These are phyloP conservation scores for Molorchus minor DNA, from an alignment of 2,888 invertebrate genomes.

Conservation along the genomic window DNA sequence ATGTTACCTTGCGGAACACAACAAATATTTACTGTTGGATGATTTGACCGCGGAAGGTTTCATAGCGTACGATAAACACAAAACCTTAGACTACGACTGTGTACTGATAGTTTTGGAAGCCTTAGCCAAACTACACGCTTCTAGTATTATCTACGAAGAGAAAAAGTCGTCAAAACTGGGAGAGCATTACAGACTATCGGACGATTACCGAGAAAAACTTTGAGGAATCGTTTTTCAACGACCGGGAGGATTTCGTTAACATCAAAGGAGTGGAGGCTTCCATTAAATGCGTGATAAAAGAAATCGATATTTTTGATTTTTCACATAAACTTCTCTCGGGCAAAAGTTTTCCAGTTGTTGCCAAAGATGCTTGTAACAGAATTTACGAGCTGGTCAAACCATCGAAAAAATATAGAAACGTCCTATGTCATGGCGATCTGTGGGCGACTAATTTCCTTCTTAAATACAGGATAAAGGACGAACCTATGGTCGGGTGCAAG, in stretches of 20 bases:
- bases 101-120: slow-evolving; percentile 50
- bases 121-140: slow-evolving; percentile 58
- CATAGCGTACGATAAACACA: slow-evolving; percentile 44
- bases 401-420: slow-evolving; percentile 63
- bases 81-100: slow-evolving; percentile 48
- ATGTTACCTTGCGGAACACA: slow-evolving; percentile 54
- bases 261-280: slow-evolving; percentile 46
- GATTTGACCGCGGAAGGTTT: slow-evolving; percentile 57
- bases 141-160: slow-evolving; percentile 56
- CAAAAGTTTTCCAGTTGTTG: slow-evolving; percentile 44
- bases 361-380: slow-evolving; percentile 40
- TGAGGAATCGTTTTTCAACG: slow-evolving; percentile 47
- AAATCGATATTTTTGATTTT: slow-evolving; percentile 50
- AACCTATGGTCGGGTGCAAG: slow-evolving; percentile 49
- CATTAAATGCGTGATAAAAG: slow-evolving; percentile 49
- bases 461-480: slow-evolving; percentile 45
- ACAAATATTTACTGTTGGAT: slow-evolving; percentile 59
- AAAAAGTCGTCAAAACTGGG: slow-evolving; percentile 29
- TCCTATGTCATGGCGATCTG: slow-evolving; percentile 70
- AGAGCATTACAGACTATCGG: slow-evolving; percentile 37
- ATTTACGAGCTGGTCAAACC: slow-evolving; percentile 53
- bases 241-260: slow-evolving; percentile 44
- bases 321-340: slow-evolving; percentile 47
- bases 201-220: slow-evolving; percentile 42
- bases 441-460: slow-evolving; percentile 69